Evolutionary conservation across 2,113 vertebrate genomes (phyloP).

Genomic region (Colaptes auratus): DNA sequence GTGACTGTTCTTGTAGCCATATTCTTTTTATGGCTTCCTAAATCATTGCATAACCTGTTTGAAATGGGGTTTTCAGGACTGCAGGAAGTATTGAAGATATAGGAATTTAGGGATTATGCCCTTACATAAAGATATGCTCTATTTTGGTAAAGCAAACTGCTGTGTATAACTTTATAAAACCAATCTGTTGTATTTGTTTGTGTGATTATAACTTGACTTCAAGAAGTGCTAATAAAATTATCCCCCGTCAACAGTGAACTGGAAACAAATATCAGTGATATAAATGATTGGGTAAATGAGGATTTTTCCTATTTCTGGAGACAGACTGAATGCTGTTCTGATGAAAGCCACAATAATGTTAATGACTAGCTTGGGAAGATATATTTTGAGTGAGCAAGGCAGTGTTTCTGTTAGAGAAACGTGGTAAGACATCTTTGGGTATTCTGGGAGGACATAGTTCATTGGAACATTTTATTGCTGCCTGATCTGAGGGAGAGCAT

Average conservation of each 20-base stretch:
- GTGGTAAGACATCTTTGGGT: background rate
- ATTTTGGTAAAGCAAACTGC: background rate
- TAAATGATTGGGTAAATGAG: background rate
- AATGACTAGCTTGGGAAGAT: background rate
- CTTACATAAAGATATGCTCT: background rate
- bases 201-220: constrained; percentile 10
- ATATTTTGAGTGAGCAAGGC: background rate
- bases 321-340: background rate
- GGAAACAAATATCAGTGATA: constrained; percentile 6
- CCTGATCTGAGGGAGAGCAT: background rate
- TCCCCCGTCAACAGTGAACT: background rate
- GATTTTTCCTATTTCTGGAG: constrained; percentile 27
- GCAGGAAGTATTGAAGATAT: background rate
- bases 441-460: background rate
- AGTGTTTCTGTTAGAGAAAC: background rate
- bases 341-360: background rate
- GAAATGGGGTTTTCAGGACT: background rate
- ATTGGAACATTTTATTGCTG: background rate
- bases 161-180: constrained; percentile 4
- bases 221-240: constrained; percentile 28
- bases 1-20: background rate
- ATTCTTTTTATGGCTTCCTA: background rate
- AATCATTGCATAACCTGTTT: background rate
- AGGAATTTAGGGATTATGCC: background rate
- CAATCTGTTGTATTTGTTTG: background rate